A percentile compares a stretch with the other conserved stretches of the same genome.
phyloP scores from a whole-genome alignment of 2,797 vertebrate species.

The Acipenser oxyrinchus region DNA sequence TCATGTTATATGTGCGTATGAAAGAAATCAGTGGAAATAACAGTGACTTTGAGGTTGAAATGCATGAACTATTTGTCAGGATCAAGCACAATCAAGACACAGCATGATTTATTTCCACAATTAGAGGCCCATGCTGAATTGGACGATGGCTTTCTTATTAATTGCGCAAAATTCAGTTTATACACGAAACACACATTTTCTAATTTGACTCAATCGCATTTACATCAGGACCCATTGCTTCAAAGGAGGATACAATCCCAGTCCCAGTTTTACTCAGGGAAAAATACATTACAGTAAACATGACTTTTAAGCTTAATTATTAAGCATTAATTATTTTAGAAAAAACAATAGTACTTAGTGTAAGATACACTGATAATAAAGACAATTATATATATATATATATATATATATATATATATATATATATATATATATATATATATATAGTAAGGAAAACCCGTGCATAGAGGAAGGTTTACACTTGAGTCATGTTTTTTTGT shows the following conservation, averaged over 20 bases:
- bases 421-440: no score
- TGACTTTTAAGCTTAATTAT: no score
- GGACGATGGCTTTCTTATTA: neutral
- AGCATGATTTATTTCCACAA: neutral
- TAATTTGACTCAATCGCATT: slow-evolving; percentile 3
- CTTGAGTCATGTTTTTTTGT: no score
- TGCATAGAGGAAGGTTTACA: no score
- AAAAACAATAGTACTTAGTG: no score
- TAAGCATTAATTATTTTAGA: no score
- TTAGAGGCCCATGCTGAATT: neutral
- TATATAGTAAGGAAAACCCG: no score
- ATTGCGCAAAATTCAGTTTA: neutral
- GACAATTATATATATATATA: no score
- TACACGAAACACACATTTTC: neutral
- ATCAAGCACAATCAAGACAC: slow-evolving; percentile 3
- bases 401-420: no score
- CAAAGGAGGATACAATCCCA: neutral
- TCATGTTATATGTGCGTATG: slow-evolving; percentile 9
- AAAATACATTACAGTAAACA: neutral
- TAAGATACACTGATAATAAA: no score
- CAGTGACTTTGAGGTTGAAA: neutral
- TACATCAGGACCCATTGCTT: neutral
- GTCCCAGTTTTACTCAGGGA: neutral
- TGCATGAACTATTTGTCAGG: slow-evolving; percentile 12
- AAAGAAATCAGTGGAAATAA: slow-evolving; percentile 6